A percentile compares a stretch with the other conserved stretches of the same genome.
phyloP scores from a whole-genome alignment of 2,888 invertebrate genomes.

The Pristionchus japonicus region DNA sequence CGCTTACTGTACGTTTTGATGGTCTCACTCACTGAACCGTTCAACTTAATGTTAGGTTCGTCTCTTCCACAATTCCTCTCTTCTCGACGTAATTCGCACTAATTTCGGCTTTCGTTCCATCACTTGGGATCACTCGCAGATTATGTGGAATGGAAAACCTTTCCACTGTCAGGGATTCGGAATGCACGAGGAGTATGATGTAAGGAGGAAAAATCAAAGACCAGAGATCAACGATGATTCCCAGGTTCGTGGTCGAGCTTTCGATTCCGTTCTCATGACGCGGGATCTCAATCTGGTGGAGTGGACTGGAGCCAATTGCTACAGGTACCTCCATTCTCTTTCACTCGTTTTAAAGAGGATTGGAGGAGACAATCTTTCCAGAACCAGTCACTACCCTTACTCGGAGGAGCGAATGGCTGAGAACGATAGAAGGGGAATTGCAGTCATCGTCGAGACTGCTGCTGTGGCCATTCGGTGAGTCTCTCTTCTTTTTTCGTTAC shows the following conservation, averaged over 20 bases:
- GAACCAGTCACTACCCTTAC: constrained; percentile 89
- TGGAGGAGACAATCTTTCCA: neutral
- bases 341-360: no score
- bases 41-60: neutral
- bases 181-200: constrained; percentile 94
- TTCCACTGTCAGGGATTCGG: constrained; percentile 94
- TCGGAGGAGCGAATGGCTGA: constrained; percentile 96
- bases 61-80: neutral
- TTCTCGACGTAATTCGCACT: constrained; percentile 82
- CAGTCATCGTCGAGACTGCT: constrained; percentile 95
- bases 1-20: constrained; percentile 82
- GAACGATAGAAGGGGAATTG: constrained; percentile 91
- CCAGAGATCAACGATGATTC: neutral
- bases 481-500: neutral
- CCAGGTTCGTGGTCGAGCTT: constrained; percentile 91
- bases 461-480: constrained; percentile 82
- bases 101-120: constrained; percentile 91
- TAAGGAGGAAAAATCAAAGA: constrained; percentile 76
- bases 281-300: constrained; percentile 93
- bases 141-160: constrained; percentile 85
- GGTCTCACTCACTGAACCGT: neutral
- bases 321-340: no score
- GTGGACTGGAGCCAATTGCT: constrained; percentile 93
- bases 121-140: constrained; percentile 82
- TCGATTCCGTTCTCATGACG: constrained; percentile 88